A percentile compares a stretch with the other conserved stretches of the same genome.
Conservation (phyloP, 2,113 vertebrate species). For the Mustela nigripes region DNA sequence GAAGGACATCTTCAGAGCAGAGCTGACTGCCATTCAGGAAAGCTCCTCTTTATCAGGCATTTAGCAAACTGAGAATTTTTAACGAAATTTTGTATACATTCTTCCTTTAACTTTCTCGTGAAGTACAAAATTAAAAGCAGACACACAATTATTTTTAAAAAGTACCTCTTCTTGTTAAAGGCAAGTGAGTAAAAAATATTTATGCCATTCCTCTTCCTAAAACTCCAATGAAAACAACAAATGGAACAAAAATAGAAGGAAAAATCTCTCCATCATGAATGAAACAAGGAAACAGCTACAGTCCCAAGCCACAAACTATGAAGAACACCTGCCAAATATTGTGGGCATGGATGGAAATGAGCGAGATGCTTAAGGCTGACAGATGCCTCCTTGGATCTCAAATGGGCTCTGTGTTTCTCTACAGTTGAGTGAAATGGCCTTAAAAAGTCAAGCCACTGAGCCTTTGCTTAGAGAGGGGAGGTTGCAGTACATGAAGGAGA, state of each 20-base stretch:
- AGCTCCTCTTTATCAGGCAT: neutral
- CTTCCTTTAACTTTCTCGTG: constrained; percentile 42
- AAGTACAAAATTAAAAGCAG: constrained; percentile 71
- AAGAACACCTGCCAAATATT: constrained; percentile 62
- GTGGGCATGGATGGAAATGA: neutral
- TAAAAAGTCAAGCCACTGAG: constrained; percentile 8
- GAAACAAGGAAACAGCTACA: constrained; percentile 68
- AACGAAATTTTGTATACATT: neutral
- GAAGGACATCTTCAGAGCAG: neutral
- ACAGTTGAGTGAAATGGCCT: constrained; percentile 38
- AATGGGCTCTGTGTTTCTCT: constrained; percentile 20
- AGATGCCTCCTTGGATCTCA: constrained; percentile 46
- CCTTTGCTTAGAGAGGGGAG: constrained; percentile 15
- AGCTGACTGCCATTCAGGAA: neutral
- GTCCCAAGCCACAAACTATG: constrained; percentile 71
- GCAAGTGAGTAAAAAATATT: constrained; percentile 63
- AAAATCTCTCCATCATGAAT: constrained; percentile 54
- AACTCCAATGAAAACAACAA: constrained; percentile 68
- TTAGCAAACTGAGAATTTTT: neutral
- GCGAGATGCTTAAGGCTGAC: constrained; percentile 22
- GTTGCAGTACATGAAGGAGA: neutral
- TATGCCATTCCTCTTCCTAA: constrained; percentile 19
- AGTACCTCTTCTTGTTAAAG: constrained; percentile 61
- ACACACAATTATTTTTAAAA: constrained; percentile 64
- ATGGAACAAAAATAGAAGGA: constrained; percentile 64